These are phyloP conservation scores for Procambarus clarkii DNA, from an alignment of 1,140 invertebrate genomes.

Conservation along the genomic window DNA sequence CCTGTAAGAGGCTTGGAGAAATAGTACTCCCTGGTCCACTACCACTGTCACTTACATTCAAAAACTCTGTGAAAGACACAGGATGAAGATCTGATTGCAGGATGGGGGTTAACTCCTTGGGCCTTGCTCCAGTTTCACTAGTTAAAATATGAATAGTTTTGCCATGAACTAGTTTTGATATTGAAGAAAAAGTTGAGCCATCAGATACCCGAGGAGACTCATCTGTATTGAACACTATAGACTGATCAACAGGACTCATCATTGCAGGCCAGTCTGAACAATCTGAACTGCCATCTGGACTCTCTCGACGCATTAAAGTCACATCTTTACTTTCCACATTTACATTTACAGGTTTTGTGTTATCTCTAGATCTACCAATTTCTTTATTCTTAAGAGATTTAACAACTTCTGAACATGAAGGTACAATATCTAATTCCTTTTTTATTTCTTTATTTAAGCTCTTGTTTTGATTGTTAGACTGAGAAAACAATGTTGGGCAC, in stretches of 20 bases:
- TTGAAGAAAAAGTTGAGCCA: neutral
- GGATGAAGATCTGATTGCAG: neutral
- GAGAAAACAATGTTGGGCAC: neutral
- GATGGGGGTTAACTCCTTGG: conserved; percentile 20
- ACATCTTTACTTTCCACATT: neutral
- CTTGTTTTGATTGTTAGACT: neutral
- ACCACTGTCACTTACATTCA: conserved; percentile 34
- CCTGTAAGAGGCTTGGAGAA: conserved; percentile 57
- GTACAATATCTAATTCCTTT: neutral
- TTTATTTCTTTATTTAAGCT: neutral
- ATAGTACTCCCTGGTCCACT: conserved; percentile 33
- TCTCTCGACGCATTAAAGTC: conserved; percentile 31
- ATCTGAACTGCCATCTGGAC: conserved; percentile 59
- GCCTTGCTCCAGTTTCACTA: conserved; percentile 54
- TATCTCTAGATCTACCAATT: neutral
- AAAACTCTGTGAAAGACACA: neutral
- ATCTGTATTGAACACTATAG: neutral
- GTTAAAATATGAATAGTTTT: neutral
- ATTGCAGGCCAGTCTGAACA: conserved; percentile 52
- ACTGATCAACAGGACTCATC: conserved; percentile 18
- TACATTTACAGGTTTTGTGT: neutral
- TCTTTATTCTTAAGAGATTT: neutral
- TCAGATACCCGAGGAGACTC: conserved; percentile 4
- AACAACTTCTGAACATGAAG: neutral
- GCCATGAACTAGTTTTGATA: conserved; percentile 22